These are phyloP conservation scores for Drosophila asahinai DNA, from an alignment of 1,140 invertebrate genomes.

Conservation along the genomic window DNA sequence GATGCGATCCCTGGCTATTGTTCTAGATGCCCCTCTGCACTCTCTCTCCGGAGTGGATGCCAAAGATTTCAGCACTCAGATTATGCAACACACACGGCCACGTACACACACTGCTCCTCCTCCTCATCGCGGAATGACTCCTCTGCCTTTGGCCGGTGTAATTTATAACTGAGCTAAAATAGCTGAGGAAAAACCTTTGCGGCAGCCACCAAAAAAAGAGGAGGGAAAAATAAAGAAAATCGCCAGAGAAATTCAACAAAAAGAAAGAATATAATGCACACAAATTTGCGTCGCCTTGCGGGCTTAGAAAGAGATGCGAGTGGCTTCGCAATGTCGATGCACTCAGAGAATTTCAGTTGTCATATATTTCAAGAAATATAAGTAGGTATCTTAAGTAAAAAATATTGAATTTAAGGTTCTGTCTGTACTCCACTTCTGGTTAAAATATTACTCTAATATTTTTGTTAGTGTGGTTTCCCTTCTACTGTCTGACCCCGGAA, in stretches of 20 bases:
- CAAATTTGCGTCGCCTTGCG: slow-evolving; percentile 68
- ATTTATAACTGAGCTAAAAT: slow-evolving; percentile 82
- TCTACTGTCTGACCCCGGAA: not conserved
- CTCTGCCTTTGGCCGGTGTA: slow-evolving; percentile 65
- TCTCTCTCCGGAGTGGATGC: slow-evolving; percentile 60
- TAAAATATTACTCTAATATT: not conserved
- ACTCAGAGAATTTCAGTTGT: not conserved
- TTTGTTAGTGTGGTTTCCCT: not conserved
- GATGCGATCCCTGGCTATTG: slow-evolving; percentile 52
- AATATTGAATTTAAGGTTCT: too few species aligned
- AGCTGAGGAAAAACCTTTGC: slow-evolving; percentile 65
- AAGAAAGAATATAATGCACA: slow-evolving; percentile 63
- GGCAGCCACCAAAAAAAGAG: slow-evolving; percentile 46
- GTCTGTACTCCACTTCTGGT: not conserved
- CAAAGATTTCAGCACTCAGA: slow-evolving; percentile 76
- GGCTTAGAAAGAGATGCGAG: slow-evolving; percentile 29
- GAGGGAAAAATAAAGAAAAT: slow-evolving; percentile 23
- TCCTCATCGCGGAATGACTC: not conserved
- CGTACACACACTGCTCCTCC: slow-evolving; percentile 24
- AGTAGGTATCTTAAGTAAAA: too few species aligned
- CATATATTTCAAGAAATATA: too few species aligned
- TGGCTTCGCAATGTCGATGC: slow-evolving; percentile 10
- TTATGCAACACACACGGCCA: slow-evolving; percentile 66
- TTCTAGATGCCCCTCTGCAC: slow-evolving; percentile 48
- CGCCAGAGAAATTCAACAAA: slow-evolving; percentile 10